Evolutionary conservation across 2,888 invertebrate genomes (phyloP), one percentile per base, ranked within the genome.

Genomic region (Chrysolina oricalcia): DNA sequence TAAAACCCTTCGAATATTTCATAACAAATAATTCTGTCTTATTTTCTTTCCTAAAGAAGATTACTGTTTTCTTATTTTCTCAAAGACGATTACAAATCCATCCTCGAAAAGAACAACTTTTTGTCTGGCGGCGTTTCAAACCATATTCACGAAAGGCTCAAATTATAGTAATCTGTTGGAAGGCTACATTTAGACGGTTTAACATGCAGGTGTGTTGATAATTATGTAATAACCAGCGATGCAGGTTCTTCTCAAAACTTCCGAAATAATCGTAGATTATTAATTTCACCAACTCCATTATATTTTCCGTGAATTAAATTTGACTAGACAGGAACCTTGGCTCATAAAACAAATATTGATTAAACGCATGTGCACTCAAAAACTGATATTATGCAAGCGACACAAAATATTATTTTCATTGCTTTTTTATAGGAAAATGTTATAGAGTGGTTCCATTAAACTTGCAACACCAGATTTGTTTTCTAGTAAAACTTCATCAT

Each of bases 91-190:
- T 35, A 35, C 35, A 35, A 35, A 43, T 2, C 5, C 15, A 2
- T 43, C 43, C 1, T 15, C 43, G 15, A 43, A 43, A 43, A 43
- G 43, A 17, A 50, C 19, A 23, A 23, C 13, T 27, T 59, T 59
- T 27, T 59, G 59, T 27, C 59, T 59, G 27, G 50, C 59, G 15
- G 6, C 8, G 23, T 13, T 27, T 15, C 15, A 15, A 59, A 27
- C 59, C 59, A n/a, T 27, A 59, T 15, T 6, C 23, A 59, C 13
- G 59, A 27, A 59, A 59, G 27, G 59, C 23, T 59, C 6, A 27
- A 59, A 27, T 59, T 59, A 59, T 27, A 27, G 27, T 23, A 27
- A 59, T 59, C 59, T 59, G 21, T 15, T 59, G 27, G 59, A 27
- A 59, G 59, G 27, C 27, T 59, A 27, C 23, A 59, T 27, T 59